A percentile compares a stretch with the other conserved stretches of the same genome.
phyloP scores from a whole-genome alignment of 2,888 invertebrate genomes.

The Graphium colonna region DNA sequence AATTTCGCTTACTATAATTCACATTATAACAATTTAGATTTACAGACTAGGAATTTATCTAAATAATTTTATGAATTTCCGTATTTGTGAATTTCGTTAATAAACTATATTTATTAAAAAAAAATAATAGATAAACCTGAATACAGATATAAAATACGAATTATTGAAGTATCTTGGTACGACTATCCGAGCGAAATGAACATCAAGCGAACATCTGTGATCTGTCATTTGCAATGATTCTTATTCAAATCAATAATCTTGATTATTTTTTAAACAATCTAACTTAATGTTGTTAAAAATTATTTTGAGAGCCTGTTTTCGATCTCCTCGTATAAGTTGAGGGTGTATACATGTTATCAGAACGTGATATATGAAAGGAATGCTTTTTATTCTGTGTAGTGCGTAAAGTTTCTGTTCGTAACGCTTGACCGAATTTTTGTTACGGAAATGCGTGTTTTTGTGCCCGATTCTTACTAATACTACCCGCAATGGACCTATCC shows the following conservation, averaged over 20 bases:
- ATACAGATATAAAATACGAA: constrained; percentile 39
- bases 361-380: neutral
- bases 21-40: too few relatives aligned
- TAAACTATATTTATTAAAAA: too few relatives aligned
- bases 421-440: constrained; percentile 55
- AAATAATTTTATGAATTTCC: too few relatives aligned
- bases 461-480: constrained; percentile 34
- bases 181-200: constrained; percentile 21
- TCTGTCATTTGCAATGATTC: constrained; percentile 23
- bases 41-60: too few relatives aligned
- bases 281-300: neutral
- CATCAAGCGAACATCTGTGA: constrained; percentile 26
- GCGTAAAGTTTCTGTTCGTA: constrained; percentile 35
- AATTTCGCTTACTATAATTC: too few relatives aligned
- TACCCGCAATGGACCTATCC: constrained; percentile 80
- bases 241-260: constrained; percentile 25
- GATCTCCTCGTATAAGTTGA: neutral
- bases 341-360: neutral
- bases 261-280: constrained; percentile 9
- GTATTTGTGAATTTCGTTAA: too few relatives aligned
- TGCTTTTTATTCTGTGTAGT: neutral
- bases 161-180: constrained; percentile 22
- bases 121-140: too few relatives aligned
- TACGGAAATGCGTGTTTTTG: constrained; percentile 54
- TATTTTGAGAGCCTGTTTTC: neutral